phyloP scores from a whole-genome alignment of 2,797 vertebrate species.

The Mormyrops boulengeri region DNA sequence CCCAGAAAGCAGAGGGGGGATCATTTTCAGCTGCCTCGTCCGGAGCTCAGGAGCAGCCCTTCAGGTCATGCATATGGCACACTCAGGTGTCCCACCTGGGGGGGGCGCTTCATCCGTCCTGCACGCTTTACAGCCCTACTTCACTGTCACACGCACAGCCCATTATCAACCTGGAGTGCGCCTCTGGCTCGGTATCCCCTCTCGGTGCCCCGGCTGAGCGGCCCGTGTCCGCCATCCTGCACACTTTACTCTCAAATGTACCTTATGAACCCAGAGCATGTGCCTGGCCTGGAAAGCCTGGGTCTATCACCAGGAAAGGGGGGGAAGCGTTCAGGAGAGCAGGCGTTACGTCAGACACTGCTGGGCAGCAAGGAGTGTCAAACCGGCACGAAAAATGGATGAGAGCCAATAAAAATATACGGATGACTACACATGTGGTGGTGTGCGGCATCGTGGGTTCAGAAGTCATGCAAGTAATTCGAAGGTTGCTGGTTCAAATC shows the following conservation, averaged over 20 bases:
- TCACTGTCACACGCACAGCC: background rate
- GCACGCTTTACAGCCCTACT: background rate
- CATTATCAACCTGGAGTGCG: background rate
- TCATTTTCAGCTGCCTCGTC: constrained; percentile 50
- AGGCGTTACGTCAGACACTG: background rate
- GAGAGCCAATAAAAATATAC: background rate
- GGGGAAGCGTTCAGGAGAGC: background rate
- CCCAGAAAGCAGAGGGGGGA: constrained; percentile 29
- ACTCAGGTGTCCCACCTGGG: constrained; percentile 26
- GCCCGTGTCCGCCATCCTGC: background rate
- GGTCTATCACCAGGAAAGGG: background rate
- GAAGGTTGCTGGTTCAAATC: background rate
- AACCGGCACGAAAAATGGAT: background rate
- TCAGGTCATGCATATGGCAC: constrained; percentile 26
- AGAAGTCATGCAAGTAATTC: background rate
- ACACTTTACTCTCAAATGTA: background rate
- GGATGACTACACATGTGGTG: background rate
- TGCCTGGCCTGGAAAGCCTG: background rate
- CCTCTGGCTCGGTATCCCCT: background rate
- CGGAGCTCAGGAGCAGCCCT: constrained; percentile 32
- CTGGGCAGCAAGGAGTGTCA: background rate
- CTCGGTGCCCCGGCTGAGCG: background rate
- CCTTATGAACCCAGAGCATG: background rate
- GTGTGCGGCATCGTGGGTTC: background rate
- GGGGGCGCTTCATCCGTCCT: background rate